Evolutionary conservation across 2,797 vertebrate genomes (phyloP), one percentile per base, ranked within the genome.

Genomic region (Cossypha niveicapilla): DNA sequence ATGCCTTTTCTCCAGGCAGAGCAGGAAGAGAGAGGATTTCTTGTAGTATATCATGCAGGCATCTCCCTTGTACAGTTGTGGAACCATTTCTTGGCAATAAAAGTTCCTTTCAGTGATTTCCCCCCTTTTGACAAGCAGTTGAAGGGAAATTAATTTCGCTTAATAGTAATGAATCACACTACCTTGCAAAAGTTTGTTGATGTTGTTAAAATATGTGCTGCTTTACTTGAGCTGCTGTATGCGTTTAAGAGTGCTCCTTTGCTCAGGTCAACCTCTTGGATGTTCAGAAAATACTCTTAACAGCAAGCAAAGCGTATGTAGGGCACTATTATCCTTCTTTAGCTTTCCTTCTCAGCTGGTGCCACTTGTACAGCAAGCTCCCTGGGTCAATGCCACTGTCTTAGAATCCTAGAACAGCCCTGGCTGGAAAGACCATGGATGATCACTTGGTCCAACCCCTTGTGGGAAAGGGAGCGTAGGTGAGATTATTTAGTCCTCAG

Each of bases 31-130:
- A 57, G 23, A 28, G 10, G 21, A 45, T 30, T 80, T 86, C 2
- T 18, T 32, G 18, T 63, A 30, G 16, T 45, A 3, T 2, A 2
- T 58, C 14, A 4, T 35, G 10, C 24, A n/a, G 3, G 3, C 13
- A 13, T 76, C 19, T 80, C 7, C 6, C 15, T 82, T 61, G 28
- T 34, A 21, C 10, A 37, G 16, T 13, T 67, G 8, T 48, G 23
- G 32, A 76, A 41, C 27, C 0, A 1, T 53, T 76, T 65, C 16
- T 72, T 48, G 30, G 11, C 54, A 57, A 4, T 4, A 34, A 11
- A n/a, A 68, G 24, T n/a, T 85, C 28, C 10, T 11, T 88, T 88
- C 3, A 13, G 45, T n/a, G 50, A 73, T 60, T 41, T 51, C 5
- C 22, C 10, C 8, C 5, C 35, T 78, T 65, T 39, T 81, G 57